Conservation (phyloP, 2,797 vertebrate genomes). For the Pseudochirops corinnae region DNA sequence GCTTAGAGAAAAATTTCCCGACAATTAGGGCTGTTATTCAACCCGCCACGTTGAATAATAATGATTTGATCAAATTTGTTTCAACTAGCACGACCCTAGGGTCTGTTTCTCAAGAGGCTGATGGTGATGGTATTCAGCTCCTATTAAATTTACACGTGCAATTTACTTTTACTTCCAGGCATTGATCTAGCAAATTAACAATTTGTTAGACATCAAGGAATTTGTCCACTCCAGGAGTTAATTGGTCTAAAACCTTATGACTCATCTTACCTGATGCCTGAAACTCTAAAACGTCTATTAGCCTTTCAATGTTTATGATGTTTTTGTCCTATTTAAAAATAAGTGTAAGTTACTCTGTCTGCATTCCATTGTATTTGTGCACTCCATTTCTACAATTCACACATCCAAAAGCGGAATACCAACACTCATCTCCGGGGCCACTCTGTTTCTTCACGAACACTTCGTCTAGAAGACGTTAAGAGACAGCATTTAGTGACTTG, state of each 20-base stretch:
- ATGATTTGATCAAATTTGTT: background rate
- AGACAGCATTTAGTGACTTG: too few species aligned
- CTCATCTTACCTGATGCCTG: background rate
- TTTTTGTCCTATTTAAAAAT: background rate
- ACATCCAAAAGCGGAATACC: background rate
- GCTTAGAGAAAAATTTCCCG: too few species aligned
- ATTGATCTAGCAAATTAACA: slow-evolving; percentile 17
- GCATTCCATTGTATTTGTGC: background rate
- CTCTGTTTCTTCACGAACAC: background rate
- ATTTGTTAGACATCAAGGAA: background rate
- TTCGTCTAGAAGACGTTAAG: background rate
- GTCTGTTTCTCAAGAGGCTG: background rate
- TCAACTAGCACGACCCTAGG: background rate
- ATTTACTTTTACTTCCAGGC: slow-evolving; percentile 22
- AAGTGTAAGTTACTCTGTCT: background rate
- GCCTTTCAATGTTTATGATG: background rate
- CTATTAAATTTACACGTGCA: slow-evolving; percentile 5
- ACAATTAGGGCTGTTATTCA: too few species aligned
- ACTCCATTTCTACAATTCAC: background rate
- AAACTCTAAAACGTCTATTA: background rate
- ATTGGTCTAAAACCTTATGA: background rate
- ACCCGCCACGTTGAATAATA: background rate
- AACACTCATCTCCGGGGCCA: background rate
- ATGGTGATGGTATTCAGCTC: background rate
- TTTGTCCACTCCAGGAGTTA: background rate